Base-by-base conservation (phyloP, 2,888 invertebrate species). In the Tricholauxania praeusta region DNA sequence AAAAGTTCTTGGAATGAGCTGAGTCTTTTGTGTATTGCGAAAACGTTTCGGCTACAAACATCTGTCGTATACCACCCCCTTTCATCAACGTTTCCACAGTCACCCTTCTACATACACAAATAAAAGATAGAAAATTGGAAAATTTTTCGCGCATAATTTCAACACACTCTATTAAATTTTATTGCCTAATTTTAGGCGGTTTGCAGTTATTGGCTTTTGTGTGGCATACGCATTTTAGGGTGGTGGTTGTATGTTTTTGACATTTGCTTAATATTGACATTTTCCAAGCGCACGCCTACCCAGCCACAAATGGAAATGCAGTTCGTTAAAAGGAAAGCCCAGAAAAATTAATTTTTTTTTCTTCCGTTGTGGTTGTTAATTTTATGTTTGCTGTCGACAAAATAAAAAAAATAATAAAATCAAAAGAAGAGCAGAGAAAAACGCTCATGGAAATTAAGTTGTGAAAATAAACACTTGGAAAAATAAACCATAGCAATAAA, bases 101-200 rank as follows among this genome's bases (percentile, higher is more conserved):
- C 28, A 28, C 28, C 28, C 28, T 4, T 28, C 28, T 28, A 3
- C 28, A 28, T 28, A 28, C 28, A 28, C 28, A 28, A 28, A 28
- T 3, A 28, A 28, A 22, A 28, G 28, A 28, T 3, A 28, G 28
- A 28, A 28, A 28, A 28, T 28, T 28, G 28, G 28, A 28, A 5
- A 19, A 55, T 55, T 8, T 19, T 55, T 55, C 19, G 15, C 14
- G 62, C 62, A 22, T 47, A 28, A 8, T 47, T 60, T 60, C 49
- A 70, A 59, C 65, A 70, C 70, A 71, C 60, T 73, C 69, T 69
- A 73, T 73, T 70, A 63, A 73, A 73, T 73, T 73, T 73, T 60
- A 73, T 64, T 70, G 59, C 70, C 70, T 60, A 48, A 47, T 73
- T 71, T 73, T 66, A 73, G 70, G 73, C 65, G 73, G 47, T 72